Conservation (phyloP, 2,113 vertebrate species). For the Sinosuthora webbiana region DNA sequence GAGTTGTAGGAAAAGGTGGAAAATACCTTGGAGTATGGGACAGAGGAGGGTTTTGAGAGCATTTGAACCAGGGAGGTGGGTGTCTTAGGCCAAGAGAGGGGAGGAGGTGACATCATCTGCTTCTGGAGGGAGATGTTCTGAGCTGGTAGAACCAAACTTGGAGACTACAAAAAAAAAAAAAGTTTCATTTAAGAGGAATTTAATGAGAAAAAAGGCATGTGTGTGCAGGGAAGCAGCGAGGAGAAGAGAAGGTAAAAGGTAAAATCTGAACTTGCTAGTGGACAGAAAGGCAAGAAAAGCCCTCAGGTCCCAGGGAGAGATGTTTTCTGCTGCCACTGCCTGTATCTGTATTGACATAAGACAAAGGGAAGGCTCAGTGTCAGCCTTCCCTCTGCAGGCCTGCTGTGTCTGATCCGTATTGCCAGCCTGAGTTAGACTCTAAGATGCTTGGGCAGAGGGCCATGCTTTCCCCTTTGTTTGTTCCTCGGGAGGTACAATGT, state of each 20-base stretch:
- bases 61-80: background rate
- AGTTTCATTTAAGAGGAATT: background rate
- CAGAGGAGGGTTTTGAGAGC: background rate
- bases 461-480: slow-evolving; percentile 10
- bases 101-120: background rate
- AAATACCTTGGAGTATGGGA: background rate
- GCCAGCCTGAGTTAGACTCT: background rate
- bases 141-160: background rate
- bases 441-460: slow-evolving; percentile 24
- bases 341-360: background rate
- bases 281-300: background rate
- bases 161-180: background rate
- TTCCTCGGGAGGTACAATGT: background rate
- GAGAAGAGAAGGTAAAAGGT: background rate
- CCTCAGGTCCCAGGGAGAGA: background rate
- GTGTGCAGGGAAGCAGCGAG: background rate
- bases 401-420: background rate
- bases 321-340: background rate
- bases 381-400: background rate
- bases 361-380: background rate
- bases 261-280: background rate
- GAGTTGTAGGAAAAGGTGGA: background rate
- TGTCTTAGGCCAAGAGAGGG: background rate
- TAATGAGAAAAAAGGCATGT: background rate
- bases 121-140: background rate